These are phyloP conservation scores for Lasioglossum calceatum DNA, from an alignment of 2,888 invertebrate genomes.

Conservation along the genomic window DNA sequence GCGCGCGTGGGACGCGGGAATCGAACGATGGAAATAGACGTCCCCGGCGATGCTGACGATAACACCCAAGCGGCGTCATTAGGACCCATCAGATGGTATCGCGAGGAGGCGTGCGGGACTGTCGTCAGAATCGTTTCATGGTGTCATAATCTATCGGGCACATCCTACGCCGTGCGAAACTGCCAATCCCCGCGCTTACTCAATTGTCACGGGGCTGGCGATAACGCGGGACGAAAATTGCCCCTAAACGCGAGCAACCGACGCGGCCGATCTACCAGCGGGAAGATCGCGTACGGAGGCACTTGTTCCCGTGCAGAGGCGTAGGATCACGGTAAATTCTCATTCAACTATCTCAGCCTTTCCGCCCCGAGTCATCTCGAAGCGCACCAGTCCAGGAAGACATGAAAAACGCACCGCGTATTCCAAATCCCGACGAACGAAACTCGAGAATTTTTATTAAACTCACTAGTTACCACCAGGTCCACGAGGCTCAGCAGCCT, in stretches of 20 bases:
- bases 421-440: neutral
- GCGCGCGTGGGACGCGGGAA: constrained; percentile 47
- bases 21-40: constrained; percentile 46
- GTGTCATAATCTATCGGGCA: neutral
- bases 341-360: neutral
- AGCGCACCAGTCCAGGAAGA: neutral
- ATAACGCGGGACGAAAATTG: neutral
- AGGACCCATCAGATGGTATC: constrained; percentile 46
- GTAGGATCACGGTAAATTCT: neutral
- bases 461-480: neutral
- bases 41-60: constrained; percentile 42
- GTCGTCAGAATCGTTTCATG: constrained; percentile 28
- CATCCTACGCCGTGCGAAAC: neutral
- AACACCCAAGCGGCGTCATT: constrained; percentile 39
- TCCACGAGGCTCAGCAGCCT: neutral
- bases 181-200: neutral
- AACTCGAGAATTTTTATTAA: neutral
- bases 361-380: neutral
- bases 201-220: constrained; percentile 4
- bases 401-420: neutral
- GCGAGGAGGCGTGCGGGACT: constrained; percentile 2
- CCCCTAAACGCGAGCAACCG: neutral
- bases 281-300: neutral
- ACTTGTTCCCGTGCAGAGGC: neutral
- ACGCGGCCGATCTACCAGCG: neutral